A percentile compares a stretch with the other conserved stretches of the same genome.
These are phyloP conservation scores for Brachyptera putata DNA, from an alignment of 2,888 invertebrate species.

Conservation along the genomic window DNA sequence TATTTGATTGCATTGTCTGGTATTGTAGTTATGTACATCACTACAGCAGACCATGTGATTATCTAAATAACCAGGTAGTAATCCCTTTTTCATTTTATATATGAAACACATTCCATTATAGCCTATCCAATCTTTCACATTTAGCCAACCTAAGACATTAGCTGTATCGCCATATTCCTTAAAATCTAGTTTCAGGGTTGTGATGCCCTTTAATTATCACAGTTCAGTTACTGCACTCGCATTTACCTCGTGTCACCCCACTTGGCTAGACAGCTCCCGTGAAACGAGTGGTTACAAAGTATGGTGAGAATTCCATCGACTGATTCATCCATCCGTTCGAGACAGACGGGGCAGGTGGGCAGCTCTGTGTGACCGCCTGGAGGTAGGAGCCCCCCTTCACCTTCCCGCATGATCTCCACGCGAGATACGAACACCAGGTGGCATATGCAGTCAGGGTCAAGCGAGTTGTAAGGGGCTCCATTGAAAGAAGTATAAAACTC, in stretches of 20 bases:
- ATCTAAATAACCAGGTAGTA: too few species aligned
- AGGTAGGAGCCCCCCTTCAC: constrained; percentile 64
- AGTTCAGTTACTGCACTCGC: too few species aligned
- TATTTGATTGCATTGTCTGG: too few species aligned
- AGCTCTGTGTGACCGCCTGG: constrained; percentile 78
- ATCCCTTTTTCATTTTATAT: too few species aligned
- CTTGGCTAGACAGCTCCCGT: constrained; percentile 89
- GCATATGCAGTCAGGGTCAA: constrained; percentile 89
- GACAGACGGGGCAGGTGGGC: constrained; percentile 94
- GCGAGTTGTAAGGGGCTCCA: constrained; percentile 85
- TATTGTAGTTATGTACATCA: too few species aligned
- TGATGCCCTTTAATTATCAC: too few species aligned
- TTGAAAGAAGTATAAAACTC: constrained; percentile 93
- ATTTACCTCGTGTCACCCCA: constrained; percentile 83
- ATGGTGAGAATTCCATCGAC: constrained; percentile 96
- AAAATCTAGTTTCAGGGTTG: too few species aligned
- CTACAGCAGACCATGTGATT: too few species aligned
- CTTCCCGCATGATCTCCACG: constrained; percentile 73
- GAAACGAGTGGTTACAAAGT: constrained; percentile 97
- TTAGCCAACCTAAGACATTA: too few species aligned
- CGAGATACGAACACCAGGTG: constrained; percentile 93
- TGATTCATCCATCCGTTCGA: constrained; percentile 98
- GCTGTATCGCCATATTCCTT: too few species aligned
- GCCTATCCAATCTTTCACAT: too few species aligned
- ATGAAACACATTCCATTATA: too few species aligned